Evolutionary conservation across 2,888 invertebrate species (phyloP).

Genomic region (Yponomeuta plumbellus): DNA sequence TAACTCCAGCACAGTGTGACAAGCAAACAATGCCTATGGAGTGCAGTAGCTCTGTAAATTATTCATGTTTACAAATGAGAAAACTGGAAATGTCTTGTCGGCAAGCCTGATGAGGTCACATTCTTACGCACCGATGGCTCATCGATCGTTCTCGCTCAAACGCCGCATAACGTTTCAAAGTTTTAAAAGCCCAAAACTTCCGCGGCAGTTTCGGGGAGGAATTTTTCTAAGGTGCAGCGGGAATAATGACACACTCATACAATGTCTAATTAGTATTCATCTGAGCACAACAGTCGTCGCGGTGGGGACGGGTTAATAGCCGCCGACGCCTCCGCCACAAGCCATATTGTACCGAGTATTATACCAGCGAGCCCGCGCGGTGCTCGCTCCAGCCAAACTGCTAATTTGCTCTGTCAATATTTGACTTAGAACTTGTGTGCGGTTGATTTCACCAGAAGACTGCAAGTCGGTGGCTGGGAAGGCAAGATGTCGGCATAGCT

Average conservation of each 20-base stretch:
- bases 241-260: conserved; percentile 45
- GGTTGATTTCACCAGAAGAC: conserved; percentile 45
- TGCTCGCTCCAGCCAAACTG: conserved; percentile 57
- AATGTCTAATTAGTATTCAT: conserved; percentile 75
- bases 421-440: conserved; percentile 43
- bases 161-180: not conserved
- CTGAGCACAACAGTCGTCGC: conserved; percentile 71
- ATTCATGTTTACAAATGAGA: conserved; percentile 10
- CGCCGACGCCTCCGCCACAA: conserved; percentile 74
- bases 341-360: conserved; percentile 71
- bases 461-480: conserved; percentile 78
- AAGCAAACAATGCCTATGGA: not conserved
- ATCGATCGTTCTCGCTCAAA: not conserved
- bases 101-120: conserved; percentile 4
- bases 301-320: conserved; percentile 77
- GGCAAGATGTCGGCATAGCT: conserved; percentile 95
- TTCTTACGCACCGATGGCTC: conserved; percentile 4
- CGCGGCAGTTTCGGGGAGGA: conserved; percentile 10
- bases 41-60: not conserved
- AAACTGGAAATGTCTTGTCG: conserved; percentile 5
- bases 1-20: not conserved
- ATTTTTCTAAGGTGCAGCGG: conserved; percentile 14
- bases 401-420: conserved; percentile 64
- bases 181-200: not conserved
- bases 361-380: conserved; percentile 57